Base-by-base conservation (phyloP, 1,140 invertebrate species). In the Pissodes strobi region DNA sequence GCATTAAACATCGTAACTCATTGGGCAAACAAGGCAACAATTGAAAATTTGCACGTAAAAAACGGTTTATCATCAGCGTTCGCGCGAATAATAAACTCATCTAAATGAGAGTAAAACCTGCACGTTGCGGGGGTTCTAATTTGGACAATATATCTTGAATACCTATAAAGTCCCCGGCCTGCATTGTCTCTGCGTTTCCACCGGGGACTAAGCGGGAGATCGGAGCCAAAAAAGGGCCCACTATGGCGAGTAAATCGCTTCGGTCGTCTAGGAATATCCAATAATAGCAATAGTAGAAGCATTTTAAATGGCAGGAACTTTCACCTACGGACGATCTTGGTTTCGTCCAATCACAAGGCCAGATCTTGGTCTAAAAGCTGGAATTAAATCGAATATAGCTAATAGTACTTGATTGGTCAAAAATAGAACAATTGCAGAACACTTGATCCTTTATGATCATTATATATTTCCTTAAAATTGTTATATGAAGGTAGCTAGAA, bases 131-230 rank as follows among this genome's bases (percentile, higher is more conserved):
- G 68, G 57, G 64, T 48, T 46, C 65, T 63, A 69, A 61, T 64
- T 67, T 63, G 49, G 61, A 72, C 68, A 68, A 69, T 72, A 68
- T 67, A 72, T 72, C 68, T 68, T 66, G 68, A 69, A 72, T 72
- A 72, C 70, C 70, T 71, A 69, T 66, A 71, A 68, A 67, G 65
- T 69, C 68, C 69, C 65, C 21, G 27, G 19, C 37, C 37, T 69
- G 69, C 67, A 69, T 69, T 69, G 67, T 69, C 62, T 60, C 48
- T 69, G 61, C 39, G 17, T 25, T 62, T 53, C 62, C 34, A 63
- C 45, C 58, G 62, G 41, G 52, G 48, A 49, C 19, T 21, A 22
- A 27, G n/a, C 46, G 45, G 27, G 34, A 57, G 34, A 43, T 21
- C 27, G 52, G 30, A 51, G 51, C 22, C 49, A 43, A 4, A 30